Evolutionary conservation across 2,797 vertebrate species (phyloP), one percentile per base, ranked within the genome.

Genomic region (Artibeus lituratus): DNA sequence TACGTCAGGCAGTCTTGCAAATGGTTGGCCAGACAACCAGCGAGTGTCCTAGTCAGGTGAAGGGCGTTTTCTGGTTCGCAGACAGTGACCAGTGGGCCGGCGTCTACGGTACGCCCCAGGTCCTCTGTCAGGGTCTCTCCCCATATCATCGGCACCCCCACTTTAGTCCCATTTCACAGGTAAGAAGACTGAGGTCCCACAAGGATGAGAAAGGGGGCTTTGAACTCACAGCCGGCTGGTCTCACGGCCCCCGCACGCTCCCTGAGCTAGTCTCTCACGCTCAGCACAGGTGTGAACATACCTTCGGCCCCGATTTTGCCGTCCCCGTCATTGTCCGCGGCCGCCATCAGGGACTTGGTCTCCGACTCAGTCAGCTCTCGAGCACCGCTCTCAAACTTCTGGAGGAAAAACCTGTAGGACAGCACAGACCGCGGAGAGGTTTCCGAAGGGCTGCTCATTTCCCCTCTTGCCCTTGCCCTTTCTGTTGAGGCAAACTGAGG

Each of bases 281-380:
- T 53, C 0, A 2, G 8, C 3, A 15, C 76, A 70, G 77, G 24
- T 12, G 0, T 1, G 51, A 29, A 73, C 97, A 3, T 98, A 99
- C 99, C 99, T 0, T 99, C 99, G 88, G 97, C 99, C 98, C 99
- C 99, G 67, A 99, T 99, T 98, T 97, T 99, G 51, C 99, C 99
- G 29, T 99, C 99, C 37, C 98, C 99, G 18, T 99, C 99, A 3
- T 99, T 99, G 96, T 99, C 99, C 51, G 99, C 99, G 65, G 99
- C 99, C 76, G 98, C 98, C 98, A 99, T 95, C 96, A 99, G 98
- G 78, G 98, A 98, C 98, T 99, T 99, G 95, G 99, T 99, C 98
- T 99, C 99, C 94, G 99, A 98, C 32, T 98, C 94, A 0, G 99
- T 99, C 98, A 99, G 98, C 92, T 98, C 98, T 95, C 99, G 98